Evolutionary conservation across 2,113 vertebrate genomes (phyloP).

Genomic region (Gymnogyps californianus): DNA sequence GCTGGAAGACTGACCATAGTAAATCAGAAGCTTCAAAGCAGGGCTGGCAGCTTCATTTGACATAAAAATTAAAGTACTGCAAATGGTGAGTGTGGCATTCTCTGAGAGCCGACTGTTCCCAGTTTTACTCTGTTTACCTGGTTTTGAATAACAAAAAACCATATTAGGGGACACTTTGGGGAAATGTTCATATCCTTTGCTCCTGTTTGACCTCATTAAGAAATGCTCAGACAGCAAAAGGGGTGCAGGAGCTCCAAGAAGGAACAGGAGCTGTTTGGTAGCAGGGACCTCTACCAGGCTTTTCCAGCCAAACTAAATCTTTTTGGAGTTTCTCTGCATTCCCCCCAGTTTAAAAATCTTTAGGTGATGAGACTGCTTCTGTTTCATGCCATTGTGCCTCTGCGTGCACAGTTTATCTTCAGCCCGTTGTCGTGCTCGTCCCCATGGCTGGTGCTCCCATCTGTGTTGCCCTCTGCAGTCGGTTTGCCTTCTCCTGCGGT

Average conservation of each 20-base stretch:
- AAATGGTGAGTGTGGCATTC: background rate
- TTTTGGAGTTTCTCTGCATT: background rate
- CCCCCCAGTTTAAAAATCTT: background rate
- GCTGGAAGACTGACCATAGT: background rate
- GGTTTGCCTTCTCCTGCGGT: rapidly evolving
- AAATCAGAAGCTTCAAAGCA: background rate
- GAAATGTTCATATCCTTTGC: background rate
- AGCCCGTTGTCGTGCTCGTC: rapidly evolving
- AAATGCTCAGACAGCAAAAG: background rate
- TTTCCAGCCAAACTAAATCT: background rate
- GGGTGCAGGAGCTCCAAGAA: background rate
- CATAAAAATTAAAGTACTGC: background rate
- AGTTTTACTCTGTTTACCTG: background rate
- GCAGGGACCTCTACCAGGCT: background rate
- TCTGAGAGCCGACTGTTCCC: background rate
- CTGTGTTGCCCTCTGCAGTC: background rate
- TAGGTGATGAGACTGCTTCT: background rate
- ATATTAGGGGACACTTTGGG: too few relatives aligned
- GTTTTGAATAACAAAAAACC: background rate
- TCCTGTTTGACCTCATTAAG: background rate
- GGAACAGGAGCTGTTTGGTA: background rate
- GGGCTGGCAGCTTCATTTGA: background rate
- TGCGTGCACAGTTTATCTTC: background rate
- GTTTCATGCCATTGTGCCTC: background rate
- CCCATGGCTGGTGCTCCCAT: rapidly evolving